Evolutionary conservation across 1,140 invertebrate genomes (phyloP).

Genomic region (Onthophagus taurus): DNA sequence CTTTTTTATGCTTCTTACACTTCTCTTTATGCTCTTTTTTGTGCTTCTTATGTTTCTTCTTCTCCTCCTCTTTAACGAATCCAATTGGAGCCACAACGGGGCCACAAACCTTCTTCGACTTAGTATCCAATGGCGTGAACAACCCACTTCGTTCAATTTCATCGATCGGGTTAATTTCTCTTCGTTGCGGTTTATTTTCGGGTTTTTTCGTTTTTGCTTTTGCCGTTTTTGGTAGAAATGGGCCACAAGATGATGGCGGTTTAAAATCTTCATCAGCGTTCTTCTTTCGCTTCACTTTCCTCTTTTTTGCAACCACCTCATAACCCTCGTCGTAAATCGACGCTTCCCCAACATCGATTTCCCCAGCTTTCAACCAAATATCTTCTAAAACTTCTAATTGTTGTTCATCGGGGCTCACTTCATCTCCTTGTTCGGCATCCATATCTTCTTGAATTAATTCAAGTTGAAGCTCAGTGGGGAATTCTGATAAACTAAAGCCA

Average conservation of each 20-base stretch:
- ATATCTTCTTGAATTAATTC: constrained; percentile 41
- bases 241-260: too few species aligned
- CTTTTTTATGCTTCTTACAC: constrained; percentile 22
- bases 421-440: constrained; percentile 42
- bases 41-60: constrained; percentile 21
- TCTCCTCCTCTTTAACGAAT: constrained; percentile 9
- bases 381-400: constrained; percentile 68
- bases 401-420: constrained; percentile 53
- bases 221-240: too few species aligned
- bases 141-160: constrained; percentile 20
- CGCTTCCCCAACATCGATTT: constrained; percentile 52
- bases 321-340: constrained; percentile 45
- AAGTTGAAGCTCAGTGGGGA: constrained; percentile 35
- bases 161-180: constrained; percentile 7
- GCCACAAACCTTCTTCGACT: constrained; percentile 31
- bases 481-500: constrained; percentile 27
- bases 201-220: not conserved
- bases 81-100: constrained; percentile 28
- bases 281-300: constrained; percentile 17
- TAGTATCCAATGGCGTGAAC: constrained; percentile 22
- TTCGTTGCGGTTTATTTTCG: constrained; percentile 10
- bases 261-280: constrained; percentile 8
- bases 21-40: constrained; percentile 21
- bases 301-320: constrained; percentile 36
- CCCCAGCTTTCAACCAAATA: constrained; percentile 72